A percentile compares a stretch with the other conserved stretches of the same genome.
These are phyloP conservation scores for Cylloceria caligata DNA, from an alignment of 2,888 invertebrate species.

Conservation along the genomic window DNA sequence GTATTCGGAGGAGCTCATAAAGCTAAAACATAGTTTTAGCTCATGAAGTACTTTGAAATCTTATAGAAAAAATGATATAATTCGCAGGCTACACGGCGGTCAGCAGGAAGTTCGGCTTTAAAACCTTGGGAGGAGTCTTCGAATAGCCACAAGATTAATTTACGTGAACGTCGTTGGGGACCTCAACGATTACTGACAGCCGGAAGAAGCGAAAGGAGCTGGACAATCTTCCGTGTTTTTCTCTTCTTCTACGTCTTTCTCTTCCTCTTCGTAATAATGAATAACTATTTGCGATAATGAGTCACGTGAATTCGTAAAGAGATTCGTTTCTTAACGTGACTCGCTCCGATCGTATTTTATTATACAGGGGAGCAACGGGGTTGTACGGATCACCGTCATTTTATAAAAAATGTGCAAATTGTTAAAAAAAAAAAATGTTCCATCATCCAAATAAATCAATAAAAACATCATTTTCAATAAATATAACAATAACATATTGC, in stretches of 20 bases:
- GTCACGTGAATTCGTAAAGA: neutral
- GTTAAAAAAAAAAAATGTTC: too few relatives aligned
- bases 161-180: slow-evolving; percentile 40
- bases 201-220: slow-evolving; percentile 13
- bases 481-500: too few relatives aligned
- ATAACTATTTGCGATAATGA: neutral
- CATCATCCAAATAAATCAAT: too few relatives aligned
- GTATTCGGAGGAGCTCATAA: too few relatives aligned
- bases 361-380: too few relatives aligned
- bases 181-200: neutral
- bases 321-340: neutral
- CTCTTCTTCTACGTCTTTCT: neutral
- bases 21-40: slow-evolving; percentile 3
- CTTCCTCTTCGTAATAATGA: slow-evolving; percentile 9
- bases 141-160: slow-evolving; percentile 41
- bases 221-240: neutral
- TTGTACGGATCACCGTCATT: too few relatives aligned
- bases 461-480: too few relatives aligned
- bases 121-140: slow-evolving; percentile 9
- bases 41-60: slow-evolving; percentile 15
- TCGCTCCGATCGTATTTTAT: too few relatives aligned
- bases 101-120: slow-evolving; percentile 33
- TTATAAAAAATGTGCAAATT: too few relatives aligned
- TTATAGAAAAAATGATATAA: neutral
- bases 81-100: neutral